A percentile compares a stretch with the other conserved stretches of the same genome.
Conservation (phyloP, 2,888 invertebrate genomes). For the Orchesellides sinensis region DNA sequence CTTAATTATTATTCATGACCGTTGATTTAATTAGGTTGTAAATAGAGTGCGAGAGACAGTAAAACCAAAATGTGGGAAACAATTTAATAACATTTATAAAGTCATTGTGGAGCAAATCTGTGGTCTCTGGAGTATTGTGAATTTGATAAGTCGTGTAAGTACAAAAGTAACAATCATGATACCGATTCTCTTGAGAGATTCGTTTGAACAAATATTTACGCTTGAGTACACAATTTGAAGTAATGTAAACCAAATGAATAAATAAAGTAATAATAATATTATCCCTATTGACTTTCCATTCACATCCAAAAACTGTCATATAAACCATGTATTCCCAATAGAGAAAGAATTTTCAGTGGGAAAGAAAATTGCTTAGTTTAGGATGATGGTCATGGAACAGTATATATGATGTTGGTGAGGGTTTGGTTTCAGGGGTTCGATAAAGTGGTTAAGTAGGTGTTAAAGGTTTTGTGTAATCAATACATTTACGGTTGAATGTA, state of each 20-base stretch:
- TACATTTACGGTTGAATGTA: constrained; percentile 59
- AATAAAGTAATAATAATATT: background rate
- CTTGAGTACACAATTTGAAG: background rate
- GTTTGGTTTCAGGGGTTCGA: constrained; percentile 20
- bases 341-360: background rate
- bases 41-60: background rate
- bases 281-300: background rate
- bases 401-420: background rate
- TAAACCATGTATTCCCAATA: constrained; percentile 7
- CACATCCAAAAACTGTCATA: constrained; percentile 5
- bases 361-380: constrained; percentile 18
- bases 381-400: background rate
- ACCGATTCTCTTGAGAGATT: background rate
- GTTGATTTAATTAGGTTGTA: no score
- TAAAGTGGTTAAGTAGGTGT: constrained; percentile 59
- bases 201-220: background rate
- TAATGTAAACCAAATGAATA: no score
- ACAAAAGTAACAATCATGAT: no score
- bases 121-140: constrained; percentile 38
- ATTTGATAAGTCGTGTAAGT: no score
- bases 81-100: constrained; percentile 44
- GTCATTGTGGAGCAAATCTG: constrained; percentile 41
- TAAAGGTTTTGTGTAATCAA: constrained; percentile 59
- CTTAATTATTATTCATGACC: background rate
- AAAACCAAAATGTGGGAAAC: constrained; percentile 44